phyloP scores from a whole-genome alignment of 2,113 vertebrate genomes.

The Carettochelys insculpta region DNA sequence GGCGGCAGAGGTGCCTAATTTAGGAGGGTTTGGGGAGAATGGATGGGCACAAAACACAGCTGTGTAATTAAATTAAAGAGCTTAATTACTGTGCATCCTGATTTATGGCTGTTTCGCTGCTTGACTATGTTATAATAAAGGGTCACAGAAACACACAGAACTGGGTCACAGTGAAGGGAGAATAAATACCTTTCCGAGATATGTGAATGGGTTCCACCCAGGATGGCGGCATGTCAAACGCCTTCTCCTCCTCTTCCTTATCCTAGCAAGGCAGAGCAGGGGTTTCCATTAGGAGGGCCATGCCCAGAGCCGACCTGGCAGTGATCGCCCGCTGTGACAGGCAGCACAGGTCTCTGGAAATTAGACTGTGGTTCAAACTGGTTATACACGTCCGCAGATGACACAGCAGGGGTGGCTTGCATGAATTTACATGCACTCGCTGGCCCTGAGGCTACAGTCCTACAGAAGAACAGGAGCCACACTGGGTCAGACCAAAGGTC shows the following conservation, averaged over 20 bases:
- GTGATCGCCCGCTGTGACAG: neutral
- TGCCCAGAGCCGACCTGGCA: neutral
- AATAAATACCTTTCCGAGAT: slow-evolving; percentile 78
- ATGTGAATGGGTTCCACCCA: slow-evolving; percentile 85
- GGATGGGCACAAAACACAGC: neutral
- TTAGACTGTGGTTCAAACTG: accelerated
- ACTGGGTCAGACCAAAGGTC: no score
- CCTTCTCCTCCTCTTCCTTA: slow-evolving; percentile 54
- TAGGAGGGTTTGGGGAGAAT: neutral
- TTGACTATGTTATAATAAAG: neutral
- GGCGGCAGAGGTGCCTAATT: neutral
- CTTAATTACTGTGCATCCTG: neutral
- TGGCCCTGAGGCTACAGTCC: neutral
- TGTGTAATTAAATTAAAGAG: neutral
- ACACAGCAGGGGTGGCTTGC: accelerated
- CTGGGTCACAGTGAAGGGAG: neutral
- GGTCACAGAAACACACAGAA: neutral
- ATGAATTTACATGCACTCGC: no score
- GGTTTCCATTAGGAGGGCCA: neutral
- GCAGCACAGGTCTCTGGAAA: neutral
- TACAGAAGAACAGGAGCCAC: no score
- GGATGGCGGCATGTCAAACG: slow-evolving; percentile 84
- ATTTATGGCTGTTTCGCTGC: neutral
- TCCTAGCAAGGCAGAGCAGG: slow-evolving; percentile 63
- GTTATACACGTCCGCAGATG: neutral